Evolutionary conservation across 1,140 invertebrate species (phyloP), one percentile per base, ranked within the genome.

Genomic region (Drosophila nannoptera): DNA sequence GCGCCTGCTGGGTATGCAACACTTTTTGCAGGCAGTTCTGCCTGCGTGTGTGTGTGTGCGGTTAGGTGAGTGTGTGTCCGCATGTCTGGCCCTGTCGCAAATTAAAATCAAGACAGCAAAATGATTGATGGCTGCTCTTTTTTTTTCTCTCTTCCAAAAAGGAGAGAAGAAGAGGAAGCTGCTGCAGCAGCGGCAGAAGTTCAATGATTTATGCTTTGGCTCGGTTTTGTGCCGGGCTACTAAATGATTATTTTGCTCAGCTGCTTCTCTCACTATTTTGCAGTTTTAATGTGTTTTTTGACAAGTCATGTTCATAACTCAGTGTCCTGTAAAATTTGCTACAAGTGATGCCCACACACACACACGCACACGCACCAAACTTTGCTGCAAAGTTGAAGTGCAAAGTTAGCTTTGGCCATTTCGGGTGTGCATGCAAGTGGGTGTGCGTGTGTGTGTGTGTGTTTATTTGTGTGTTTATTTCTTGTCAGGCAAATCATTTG

Each of bases 301-400:
- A 86, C 81, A 86, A 86, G 82, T 86, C 81, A 86, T 86, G 81
- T 86, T 86, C 81, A 86, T 86, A 86, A 86, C 81, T 86, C 82
- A 87, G 81, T 81, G 71, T 86, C 77, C 81, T 77, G 78, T 75
- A 70, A 81, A 82, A 86, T 77, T 77, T 70, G 50, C 36, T 50
- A 67, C 53, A 38, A 71, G 50, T 49, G 42, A 65, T 58, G 63
- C 63, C 22, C 52, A 42, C 45, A 48, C 62, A 54, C 56, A 66
- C 32, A 50, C 45, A 62, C 38, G 53, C 54, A 50, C 33, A 54
- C 29, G 16, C 9, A 52, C 14, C 69, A 75, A 76, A 61, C 74
- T 76, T 70, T 67, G 43, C 59, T 11, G 63, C 53, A 77, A 86
- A 84, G 77, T 84, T 84, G 61, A 71, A 84, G 84, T 83, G 75